A percentile compares a stretch with the other conserved stretches of the same genome.
phyloP scores from a whole-genome alignment of 2,888 invertebrate genomes.

The Macrophya alboannulata region DNA sequence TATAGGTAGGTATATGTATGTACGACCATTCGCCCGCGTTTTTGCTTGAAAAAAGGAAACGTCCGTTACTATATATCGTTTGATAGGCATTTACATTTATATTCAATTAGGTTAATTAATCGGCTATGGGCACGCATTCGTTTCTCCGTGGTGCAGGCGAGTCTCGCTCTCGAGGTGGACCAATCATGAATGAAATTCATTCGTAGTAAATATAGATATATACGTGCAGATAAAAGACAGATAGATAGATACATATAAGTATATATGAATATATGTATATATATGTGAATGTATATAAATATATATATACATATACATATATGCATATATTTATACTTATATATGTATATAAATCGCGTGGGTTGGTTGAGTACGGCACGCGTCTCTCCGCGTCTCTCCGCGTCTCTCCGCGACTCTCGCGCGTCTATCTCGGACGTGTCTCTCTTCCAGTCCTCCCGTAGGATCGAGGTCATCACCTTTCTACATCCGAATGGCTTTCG shows the following conservation, averaged over 20 bases:
- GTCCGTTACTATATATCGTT: constrained; percentile 7
- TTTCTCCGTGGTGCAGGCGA: constrained; percentile 22
- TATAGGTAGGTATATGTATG: background rate
- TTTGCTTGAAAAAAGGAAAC: constrained; percentile 16
- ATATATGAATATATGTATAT: constrained; percentile 50
- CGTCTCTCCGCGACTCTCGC: constrained; percentile 52
- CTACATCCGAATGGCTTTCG: constrained; percentile 69
- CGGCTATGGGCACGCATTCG: constrained; percentile 40
- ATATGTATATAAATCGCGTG: constrained; percentile 54
- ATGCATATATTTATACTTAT: constrained; percentile 54
- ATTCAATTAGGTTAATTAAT: constrained; percentile 48
- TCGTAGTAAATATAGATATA: constrained; percentile 57
- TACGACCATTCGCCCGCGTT: constrained; percentile 1
- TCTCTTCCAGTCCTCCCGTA: constrained; percentile 64
- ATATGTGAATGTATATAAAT: constrained; percentile 46
- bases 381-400: constrained; percentile 56
- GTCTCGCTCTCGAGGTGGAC: constrained; percentile 38
- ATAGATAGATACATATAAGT: constrained; percentile 54
- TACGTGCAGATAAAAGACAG: constrained; percentile 54
- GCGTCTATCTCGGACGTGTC: constrained; percentile 46
- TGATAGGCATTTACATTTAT: constrained; percentile 36
- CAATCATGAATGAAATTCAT: constrained; percentile 57
- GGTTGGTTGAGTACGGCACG: constrained; percentile 48
- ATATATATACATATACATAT: constrained; percentile 57
- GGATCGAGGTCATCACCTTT: constrained; percentile 78